A percentile compares a stretch with the other conserved stretches of the same genome.
These are phyloP conservation scores for Mamestra configurata DNA, from an alignment of 1,140 invertebrate genomes.

Conservation along the genomic window DNA sequence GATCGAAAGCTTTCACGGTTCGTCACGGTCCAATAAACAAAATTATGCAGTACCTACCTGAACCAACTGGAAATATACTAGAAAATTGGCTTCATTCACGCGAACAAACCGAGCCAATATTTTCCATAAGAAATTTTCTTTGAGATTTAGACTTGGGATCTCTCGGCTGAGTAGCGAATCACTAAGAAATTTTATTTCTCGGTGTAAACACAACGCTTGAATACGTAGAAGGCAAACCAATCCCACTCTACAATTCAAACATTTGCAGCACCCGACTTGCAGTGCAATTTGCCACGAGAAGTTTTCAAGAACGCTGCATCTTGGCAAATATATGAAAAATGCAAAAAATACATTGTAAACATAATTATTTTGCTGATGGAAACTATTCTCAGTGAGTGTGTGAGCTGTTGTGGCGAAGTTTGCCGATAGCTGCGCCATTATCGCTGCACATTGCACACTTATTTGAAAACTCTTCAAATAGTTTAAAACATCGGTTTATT, in stretches of 20 bases:
- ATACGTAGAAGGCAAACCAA: slow-evolving; percentile 82
- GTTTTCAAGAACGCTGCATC: slow-evolving; percentile 69
- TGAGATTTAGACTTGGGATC: slow-evolving; percentile 36
- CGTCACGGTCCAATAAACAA: slow-evolving; percentile 62
- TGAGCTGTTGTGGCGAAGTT: background rate
- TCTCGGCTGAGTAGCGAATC: slow-evolving; percentile 59
- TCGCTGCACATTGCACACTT: background rate
- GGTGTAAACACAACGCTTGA: slow-evolving; percentile 79
- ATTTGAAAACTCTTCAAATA: slow-evolving; percentile 20
- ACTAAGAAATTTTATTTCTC: slow-evolving; percentile 79
- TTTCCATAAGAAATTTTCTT: slow-evolving; percentile 20
- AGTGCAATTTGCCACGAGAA: slow-evolving; percentile 76
- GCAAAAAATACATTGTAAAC: slow-evolving; percentile 51
- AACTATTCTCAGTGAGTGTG: slow-evolving; percentile 40
- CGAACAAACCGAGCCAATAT: slow-evolving; percentile 30
- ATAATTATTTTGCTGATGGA: slow-evolving; percentile 52
- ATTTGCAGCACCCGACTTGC: slow-evolving; percentile 82
- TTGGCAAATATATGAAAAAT: slow-evolving; percentile 63
- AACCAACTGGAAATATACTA: slow-evolving; percentile 56
- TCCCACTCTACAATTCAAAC: slow-evolving; percentile 85
- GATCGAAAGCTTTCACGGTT: slow-evolving; percentile 65
- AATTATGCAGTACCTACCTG: slow-evolving; percentile 57
- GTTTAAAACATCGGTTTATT: background rate
- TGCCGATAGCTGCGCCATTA: slow-evolving; percentile 4
- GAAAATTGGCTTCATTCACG: slow-evolving; percentile 58